Evolutionary conservation across 2,113 vertebrate genomes (phyloP).

Genomic region (rat (Rattus norvegicus)): GRCr8 NC_086034.1:4006501-4007000

Average conservation of each 20-base stretch:
- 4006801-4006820: neutral
- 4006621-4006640: neutral
- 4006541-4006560: neutral
- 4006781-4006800: neutral
- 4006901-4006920: neutral
- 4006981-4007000: too few species aligned
- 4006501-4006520: neutral
- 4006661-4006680: neutral
- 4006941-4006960: neutral
- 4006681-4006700: constrained; percentile 16
- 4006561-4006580: neutral
- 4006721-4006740: neutral
- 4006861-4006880: neutral
- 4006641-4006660: neutral
- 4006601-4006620: neutral
- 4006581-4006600: constrained; percentile 23
- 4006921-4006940: too few species aligned
- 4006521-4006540: neutral
- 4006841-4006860: neutral
- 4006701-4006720: neutral
- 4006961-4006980: neutral
- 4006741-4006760: neutral
- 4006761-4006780: neutral
- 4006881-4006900: neutral
- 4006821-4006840: neutral